Evolutionary conservation across 2,888 invertebrate species (phyloP).

Genomic region (Acanthacorydalis orientalis): DNA sequence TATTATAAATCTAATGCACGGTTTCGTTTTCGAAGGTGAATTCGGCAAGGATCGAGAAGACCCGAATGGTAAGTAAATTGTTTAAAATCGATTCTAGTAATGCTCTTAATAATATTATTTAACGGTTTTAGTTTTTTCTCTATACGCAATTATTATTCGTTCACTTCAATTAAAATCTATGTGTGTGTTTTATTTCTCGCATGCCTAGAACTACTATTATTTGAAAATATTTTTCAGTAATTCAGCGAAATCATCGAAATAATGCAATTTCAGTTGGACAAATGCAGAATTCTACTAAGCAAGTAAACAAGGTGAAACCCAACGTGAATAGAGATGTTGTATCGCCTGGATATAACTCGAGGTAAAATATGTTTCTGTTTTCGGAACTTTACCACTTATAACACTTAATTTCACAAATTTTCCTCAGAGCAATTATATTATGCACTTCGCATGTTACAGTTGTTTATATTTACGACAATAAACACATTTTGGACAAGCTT

Average conservation of each 20-base stretch:
- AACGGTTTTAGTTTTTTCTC: too few species aligned
- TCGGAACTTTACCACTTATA: too few species aligned
- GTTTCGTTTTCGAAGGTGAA: constrained; percentile 44
- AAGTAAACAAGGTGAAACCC: constrained; percentile 81
- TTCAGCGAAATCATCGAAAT: constrained; percentile 63
- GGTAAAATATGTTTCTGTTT: constrained; percentile 20
- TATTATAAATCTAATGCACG: too few species aligned
- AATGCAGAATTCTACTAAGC: constrained; percentile 60
- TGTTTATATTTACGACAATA: too few species aligned
- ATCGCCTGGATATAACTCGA: constrained; percentile 49
- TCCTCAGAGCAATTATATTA: not conserved
- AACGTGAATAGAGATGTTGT: constrained; percentile 68
- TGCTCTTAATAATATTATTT: not conserved
- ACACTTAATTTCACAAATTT: too few species aligned
- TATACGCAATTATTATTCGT: too few species aligned
- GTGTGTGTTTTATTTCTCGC: too few species aligned
- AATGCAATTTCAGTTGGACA: constrained; percentile 36
- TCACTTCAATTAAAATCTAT: too few species aligned
- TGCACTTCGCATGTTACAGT: not conserved
- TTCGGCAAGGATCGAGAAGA: constrained; percentile 58
- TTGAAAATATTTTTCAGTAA: constrained; percentile 35
- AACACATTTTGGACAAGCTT: too few species aligned
- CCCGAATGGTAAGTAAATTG: constrained; percentile 50
- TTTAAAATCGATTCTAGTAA: constrained; percentile 4
- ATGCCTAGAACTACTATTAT: constrained; percentile 3